phyloP scores from a whole-genome alignment of 2,113 vertebrate species.

The Dasyornis broadbenti region DNA sequence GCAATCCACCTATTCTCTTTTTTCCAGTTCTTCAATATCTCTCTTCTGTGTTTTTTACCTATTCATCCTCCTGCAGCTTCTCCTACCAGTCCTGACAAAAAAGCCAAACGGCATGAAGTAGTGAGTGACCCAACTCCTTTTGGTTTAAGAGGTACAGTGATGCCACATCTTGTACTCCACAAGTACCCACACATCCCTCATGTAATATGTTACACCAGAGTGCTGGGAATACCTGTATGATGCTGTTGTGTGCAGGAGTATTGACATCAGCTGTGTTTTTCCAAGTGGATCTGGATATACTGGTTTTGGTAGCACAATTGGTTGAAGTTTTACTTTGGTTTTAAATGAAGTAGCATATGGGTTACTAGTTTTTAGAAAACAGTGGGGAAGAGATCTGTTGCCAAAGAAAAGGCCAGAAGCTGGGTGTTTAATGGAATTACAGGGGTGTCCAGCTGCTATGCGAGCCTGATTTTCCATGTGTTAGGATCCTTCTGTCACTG shows the following conservation, averaged over 20 bases:
- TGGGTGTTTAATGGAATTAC: not conserved
- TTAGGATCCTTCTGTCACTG: not conserved
- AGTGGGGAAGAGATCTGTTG: not conserved
- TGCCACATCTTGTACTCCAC: not conserved
- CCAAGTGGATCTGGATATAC: not conserved
- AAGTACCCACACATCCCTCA: not conserved
- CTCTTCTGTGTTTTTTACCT: constrained; percentile 61
- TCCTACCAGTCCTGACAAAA: constrained; percentile 93
- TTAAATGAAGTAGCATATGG: not conserved
- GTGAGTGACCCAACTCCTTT: constrained; percentile 96
- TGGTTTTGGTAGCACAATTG: not conserved
- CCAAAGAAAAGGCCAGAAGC: not conserved
- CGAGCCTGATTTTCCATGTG: not conserved
- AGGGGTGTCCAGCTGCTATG: not conserved
- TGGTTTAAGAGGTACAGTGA: constrained; percentile 90
- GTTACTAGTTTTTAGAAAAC: not conserved
- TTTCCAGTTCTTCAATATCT: constrained; percentile 42
- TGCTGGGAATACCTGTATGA: not conserved
- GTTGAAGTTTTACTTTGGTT: not conserved
- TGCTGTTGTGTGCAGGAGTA: not conserved
- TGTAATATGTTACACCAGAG: not conserved
- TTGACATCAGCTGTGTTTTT: not conserved
- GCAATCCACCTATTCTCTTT: constrained; percentile 29
- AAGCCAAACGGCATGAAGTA: constrained; percentile 91
- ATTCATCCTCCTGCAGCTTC: constrained; percentile 78